Evolutionary conservation across 2,888 invertebrate species (phyloP).

Genomic region (Stenodera caucasica): DNA sequence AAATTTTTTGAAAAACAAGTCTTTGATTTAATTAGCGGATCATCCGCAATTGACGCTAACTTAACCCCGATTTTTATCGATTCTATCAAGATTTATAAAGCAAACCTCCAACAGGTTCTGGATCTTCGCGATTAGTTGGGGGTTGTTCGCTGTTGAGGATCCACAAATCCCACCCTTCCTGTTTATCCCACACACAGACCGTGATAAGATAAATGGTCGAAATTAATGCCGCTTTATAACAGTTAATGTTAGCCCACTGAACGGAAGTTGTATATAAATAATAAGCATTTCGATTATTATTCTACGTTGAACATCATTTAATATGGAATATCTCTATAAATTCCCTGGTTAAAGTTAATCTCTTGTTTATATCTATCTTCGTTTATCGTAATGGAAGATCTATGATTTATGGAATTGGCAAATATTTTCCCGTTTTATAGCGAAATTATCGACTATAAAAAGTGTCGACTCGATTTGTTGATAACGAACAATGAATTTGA

Average conservation of each 20-base stretch:
- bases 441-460: too few relatives aligned
- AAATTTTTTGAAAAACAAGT: too few relatives aligned
- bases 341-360: background rate
- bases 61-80: too few relatives aligned
- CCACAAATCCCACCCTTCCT: background rate
- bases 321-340: background rate
- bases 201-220: background rate
- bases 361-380: background rate
- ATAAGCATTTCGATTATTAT: slow-evolving; percentile 12
- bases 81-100: too few relatives aligned
- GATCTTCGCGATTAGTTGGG: too few relatives aligned
- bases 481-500: too few relatives aligned
- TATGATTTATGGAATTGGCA: background rate
- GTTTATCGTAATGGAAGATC: background rate
- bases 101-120: too few relatives aligned
- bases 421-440: background rate
- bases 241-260: background rate
- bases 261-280: slow-evolving; percentile 27
- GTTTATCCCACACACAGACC: background rate
- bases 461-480: too few relatives aligned
- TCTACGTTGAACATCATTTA: background rate
- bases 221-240: background rate
- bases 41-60: too few relatives aligned
- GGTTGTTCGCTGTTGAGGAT: too few relatives aligned
- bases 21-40: too few relatives aligned